Base-by-base conservation (phyloP, 2,888 invertebrate species). In the Pteria penguin region DNA sequence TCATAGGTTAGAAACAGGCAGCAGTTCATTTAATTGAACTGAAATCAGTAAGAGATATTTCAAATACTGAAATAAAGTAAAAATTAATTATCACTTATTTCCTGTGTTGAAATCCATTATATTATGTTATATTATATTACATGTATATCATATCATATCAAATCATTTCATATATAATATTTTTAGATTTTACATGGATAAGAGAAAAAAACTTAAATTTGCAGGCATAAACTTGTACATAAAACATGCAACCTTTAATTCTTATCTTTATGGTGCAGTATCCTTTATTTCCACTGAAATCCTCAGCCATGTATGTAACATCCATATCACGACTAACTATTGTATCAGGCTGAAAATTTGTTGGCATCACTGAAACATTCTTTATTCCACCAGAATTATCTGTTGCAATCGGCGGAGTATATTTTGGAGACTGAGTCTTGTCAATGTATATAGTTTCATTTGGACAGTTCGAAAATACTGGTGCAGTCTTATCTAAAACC, bases 371-470 rank as follows among this genome's bases (percentile, higher is more conserved):
- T 14, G 22, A 32, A 2, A 76, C 32, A 27, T 26, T 69, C 57
- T 74, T 74, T 4, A 82, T 45, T 18, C 62, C 36, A 2, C 74
- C 79, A 26, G 85, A 83, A 68, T 84, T 85, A 71, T 85, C 85
- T n/a, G 65, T 55, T 1, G 76, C 80, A 4, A 11, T 45, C 2
- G 79, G 78, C 1, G 27, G 27, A n/a, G 62, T 22, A 29, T 75
- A 70, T 3, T 27, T 55, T n/a, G 63, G 69, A 14, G 33, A 29
- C 8, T 72, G 70, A 55, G 63, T 72, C 22, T 57, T 71, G 27
- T 78, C 68, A 24, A 80, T 22, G n/a, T 75, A 74, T 14, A 76
- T 67, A 22, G 55, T 14, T 0, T 57, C 60, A 5, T 33, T 58
- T 14, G 79, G 79, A 69, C 84, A 84, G 68, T 74, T 52, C 3